Evolutionary conservation across 2,113 vertebrate species (phyloP), one percentile per base, ranked within the genome.

Genomic region (Hippolais icterina): DNA sequence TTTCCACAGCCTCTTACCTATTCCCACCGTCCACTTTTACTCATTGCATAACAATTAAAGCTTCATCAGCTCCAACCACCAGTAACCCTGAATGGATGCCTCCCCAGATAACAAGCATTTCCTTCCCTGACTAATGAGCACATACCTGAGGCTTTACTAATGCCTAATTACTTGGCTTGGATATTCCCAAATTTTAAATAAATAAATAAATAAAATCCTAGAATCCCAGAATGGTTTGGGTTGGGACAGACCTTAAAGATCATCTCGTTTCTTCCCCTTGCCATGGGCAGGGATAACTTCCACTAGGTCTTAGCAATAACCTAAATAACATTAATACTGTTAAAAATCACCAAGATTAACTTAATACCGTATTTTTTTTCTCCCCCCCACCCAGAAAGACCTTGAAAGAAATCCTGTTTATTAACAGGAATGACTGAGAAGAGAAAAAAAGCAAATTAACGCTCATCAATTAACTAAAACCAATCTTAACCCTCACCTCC

Each of bases 401-500:
- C 33, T 78, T 81, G 64, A 87, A 94, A 92, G n/a, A 52, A 92
- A 71, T 89, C 47, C 52, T 87, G 54, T 70, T 96, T 89, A 84
- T 91, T 89, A 84, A 93, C 31, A 31, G 33, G 56, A 66, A 86
- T 13, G n/a, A 82, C 68, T 83, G 27, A 56, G 65, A 87, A 76
- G 31, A 65, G 61, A 91, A 91, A 92, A 66, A 53, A 88, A 92
- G 44, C 61, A 94, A 93, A 87, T 81, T 27, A 81, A 61, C 52
- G 42, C 11, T 77, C 37, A 78, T 81, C 86, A 91, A 71, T 42
- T 33, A 69, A 69, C 90, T 64, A 59, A 89, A 93, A 70, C n/a
- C 21, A 37, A 69, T 92, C 56, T 56, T 77, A 81, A 59, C 29
- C 29, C 35, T 82, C 79, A 89, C 25, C 50, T 37, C n/a, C 83